Evolutionary conservation across 35 echinoderm and acorn worm species (phyloP).

Genomic region (Diadema setosum): DNA sequence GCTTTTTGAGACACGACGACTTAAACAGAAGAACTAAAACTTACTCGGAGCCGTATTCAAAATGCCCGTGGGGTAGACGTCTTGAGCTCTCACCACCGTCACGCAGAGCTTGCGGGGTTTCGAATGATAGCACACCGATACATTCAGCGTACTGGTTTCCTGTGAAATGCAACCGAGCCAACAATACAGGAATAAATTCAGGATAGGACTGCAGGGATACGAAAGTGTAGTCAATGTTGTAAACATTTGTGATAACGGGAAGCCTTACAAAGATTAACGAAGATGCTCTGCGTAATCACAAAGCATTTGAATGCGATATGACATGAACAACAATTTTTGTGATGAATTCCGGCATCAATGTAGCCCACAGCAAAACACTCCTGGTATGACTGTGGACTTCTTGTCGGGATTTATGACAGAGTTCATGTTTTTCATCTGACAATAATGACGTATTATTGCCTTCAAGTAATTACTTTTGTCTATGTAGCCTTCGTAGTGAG

Average conservation of each 20-base stretch:
- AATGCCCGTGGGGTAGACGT: background rate
- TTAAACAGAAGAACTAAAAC: background rate
- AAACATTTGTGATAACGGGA: no score
- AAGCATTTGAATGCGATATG: no score
- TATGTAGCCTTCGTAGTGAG: background rate
- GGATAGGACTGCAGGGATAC: no score
- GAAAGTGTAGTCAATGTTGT: no score
- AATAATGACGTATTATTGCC: background rate
- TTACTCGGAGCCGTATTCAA: background rate
- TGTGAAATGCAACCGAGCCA: no score
- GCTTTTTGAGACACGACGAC: background rate
- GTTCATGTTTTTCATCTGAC: background rate
- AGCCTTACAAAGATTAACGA: no score
- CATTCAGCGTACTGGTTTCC: conserved; percentile 10
- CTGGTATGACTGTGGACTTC: no score
- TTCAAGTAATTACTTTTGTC: background rate
- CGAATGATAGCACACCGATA: conserved; percentile 39
- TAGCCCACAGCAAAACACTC: no score
- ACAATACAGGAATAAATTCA: no score
- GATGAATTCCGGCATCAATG: no score
- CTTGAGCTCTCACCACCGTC: conserved; percentile 25
- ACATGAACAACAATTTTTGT: no score
- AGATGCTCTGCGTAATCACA: no score
- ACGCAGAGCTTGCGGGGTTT: background rate
- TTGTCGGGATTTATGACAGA: background rate